Percentiles rank a stretch among this genome's conserved stretches.
Conservation (phyloP, 2,797 vertebrate genomes). For the Peromyscus aztecus region DNA sequence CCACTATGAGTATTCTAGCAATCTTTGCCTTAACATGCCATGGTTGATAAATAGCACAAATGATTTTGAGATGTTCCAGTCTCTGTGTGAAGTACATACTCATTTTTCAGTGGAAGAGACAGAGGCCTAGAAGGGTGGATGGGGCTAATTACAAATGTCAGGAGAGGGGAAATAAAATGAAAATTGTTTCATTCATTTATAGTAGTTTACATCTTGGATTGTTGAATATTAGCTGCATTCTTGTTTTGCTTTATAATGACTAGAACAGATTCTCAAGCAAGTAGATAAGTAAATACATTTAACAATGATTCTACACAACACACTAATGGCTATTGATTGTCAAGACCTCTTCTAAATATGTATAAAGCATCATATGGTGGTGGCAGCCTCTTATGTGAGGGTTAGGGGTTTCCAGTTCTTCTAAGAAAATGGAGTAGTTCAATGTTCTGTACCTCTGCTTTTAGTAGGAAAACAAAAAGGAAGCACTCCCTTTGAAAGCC, state of each 20-base stretch:
- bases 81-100: not conserved
- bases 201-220: constrained; percentile 50
- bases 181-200: constrained; percentile 52
- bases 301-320: constrained; percentile 35
- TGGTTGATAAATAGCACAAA: not conserved
- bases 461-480: constrained; percentile 23
- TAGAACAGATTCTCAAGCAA: constrained; percentile 52
- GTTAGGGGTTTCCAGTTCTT: not conserved
- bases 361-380: not conserved
- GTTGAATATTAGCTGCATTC: constrained; percentile 17
- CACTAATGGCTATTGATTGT: constrained; percentile 56
- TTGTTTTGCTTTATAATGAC: constrained; percentile 56
- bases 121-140: not conserved
- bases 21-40: not conserved
- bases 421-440: constrained; percentile 7
- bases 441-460: not conserved
- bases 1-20: not conserved
- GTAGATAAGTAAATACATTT: constrained; percentile 55
- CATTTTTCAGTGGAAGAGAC: constrained; percentile 6
- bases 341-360: constrained; percentile 54
- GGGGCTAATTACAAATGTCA: constrained; percentile 28
- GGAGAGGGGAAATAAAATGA: not conserved
- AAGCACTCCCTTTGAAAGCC: not conserved
- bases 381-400: not conserved
- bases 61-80: not conserved